These are phyloP conservation scores for Acleris literana DNA, from an alignment of 2,888 invertebrate genomes.

Conservation along the genomic window DNA sequence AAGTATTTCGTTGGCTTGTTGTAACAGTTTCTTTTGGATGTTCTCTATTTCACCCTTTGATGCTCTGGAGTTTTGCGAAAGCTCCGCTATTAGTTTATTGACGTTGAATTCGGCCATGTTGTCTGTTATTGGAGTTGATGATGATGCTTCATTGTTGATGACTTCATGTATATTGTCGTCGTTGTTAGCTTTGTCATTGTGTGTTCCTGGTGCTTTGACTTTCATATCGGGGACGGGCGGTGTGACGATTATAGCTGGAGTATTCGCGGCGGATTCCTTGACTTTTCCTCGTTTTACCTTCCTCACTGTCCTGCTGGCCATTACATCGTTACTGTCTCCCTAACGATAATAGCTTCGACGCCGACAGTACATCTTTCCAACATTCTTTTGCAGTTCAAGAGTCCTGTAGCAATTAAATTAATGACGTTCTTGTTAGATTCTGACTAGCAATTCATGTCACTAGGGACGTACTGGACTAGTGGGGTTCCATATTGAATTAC, in stretches of 20 bases:
- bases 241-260: conserved; percentile 68
- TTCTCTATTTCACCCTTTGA: conserved; percentile 75
- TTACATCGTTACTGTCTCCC: conserved; percentile 80
- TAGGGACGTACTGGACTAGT: too few species aligned
- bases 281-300: conserved; percentile 87
- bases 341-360: conserved; percentile 63
- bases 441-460: too few species aligned
- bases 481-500: conserved; percentile 5
- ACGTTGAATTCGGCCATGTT: conserved; percentile 71
- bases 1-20: conserved; percentile 77
- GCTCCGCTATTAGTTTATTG: conserved; percentile 72
- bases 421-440: conserved; percentile 33
- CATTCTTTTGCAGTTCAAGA: conserved; percentile 43
- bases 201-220: conserved; percentile 59
- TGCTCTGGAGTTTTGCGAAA: conserved; percentile 74
- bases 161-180: conserved; percentile 41
- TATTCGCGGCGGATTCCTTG: conserved; percentile 58
- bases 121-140: conserved; percentile 39
- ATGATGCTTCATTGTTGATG: conserved; percentile 32
- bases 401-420: conserved; percentile 20
- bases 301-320: conserved; percentile 88
- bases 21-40: conserved; percentile 71
- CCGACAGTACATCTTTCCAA: conserved; percentile 45
- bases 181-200: conserved; percentile 48
- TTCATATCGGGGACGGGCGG: conserved; percentile 70